Conservation (phyloP, 2,113 vertebrate species). For the Lepidothrix coronata region DNA sequence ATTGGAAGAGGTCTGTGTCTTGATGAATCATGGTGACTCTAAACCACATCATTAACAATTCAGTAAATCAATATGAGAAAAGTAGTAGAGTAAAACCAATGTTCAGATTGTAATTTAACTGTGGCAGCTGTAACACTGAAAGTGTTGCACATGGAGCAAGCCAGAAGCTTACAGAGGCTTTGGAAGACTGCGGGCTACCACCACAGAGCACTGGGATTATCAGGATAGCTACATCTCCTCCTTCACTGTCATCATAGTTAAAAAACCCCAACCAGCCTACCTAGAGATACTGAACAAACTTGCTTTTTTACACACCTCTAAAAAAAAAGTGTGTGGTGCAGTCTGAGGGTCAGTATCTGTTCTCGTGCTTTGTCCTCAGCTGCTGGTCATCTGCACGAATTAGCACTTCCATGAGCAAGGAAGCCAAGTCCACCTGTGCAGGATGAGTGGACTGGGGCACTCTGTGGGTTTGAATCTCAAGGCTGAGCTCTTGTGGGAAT, state of each 20-base stretch:
- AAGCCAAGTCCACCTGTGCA: neutral
- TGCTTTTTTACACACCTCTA: neutral
- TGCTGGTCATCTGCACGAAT: neutral
- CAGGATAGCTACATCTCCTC: neutral
- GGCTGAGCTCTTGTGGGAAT: neutral
- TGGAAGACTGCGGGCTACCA: neutral
- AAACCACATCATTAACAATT: neutral
- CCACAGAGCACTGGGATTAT: neutral
- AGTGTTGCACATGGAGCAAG: neutral
- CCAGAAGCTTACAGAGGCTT: neutral
- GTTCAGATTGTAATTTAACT: neutral
- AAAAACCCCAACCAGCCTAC: neutral
- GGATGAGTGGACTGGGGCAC: too few species aligned
- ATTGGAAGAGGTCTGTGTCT: neutral
- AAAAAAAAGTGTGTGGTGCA: neutral
- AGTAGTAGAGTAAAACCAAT: neutral
- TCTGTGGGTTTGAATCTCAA: neutral
- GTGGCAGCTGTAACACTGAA: neutral
- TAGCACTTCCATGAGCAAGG: neutral
- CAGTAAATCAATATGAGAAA: neutral
- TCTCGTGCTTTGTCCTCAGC: fast-evolving
- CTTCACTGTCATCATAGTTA: neutral
- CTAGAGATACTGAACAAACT: neutral
- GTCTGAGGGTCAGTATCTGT: neutral
- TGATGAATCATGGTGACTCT: neutral